Conservation (phyloP, 2,113 vertebrate species). For the Cranoglanis bouderius region DNA sequence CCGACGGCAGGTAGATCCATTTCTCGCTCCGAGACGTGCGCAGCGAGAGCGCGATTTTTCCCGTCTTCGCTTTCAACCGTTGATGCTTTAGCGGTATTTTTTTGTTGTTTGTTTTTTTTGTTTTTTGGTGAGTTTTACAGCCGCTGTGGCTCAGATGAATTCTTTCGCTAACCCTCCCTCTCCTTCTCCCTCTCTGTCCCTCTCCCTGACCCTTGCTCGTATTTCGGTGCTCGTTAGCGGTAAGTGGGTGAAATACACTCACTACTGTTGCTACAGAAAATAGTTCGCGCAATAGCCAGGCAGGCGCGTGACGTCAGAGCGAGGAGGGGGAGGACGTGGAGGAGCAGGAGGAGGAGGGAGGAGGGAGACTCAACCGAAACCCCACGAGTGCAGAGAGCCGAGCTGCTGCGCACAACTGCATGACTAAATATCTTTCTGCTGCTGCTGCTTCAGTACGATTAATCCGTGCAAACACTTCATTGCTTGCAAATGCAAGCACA, state of each 20-base stretch:
- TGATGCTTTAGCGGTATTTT: constrained; percentile 55
- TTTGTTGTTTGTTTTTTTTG: constrained; percentile 50
- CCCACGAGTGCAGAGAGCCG: constrained; percentile 23
- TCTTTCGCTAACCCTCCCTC: constrained; percentile 50
- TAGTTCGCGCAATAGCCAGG: constrained; percentile 80
- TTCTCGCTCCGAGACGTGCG: constrained; percentile 64
- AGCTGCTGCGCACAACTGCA: constrained; percentile 32
- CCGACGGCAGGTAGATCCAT: constrained; percentile 95
- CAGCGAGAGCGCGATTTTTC: constrained; percentile 55
- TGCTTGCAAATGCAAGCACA: neutral
- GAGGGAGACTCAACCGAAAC: constrained; percentile 49
- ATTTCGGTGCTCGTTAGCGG: constrained; percentile 61
- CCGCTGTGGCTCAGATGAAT: constrained; percentile 66
- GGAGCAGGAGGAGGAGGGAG: constrained; percentile 60
- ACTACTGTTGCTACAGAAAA: constrained; percentile 69
- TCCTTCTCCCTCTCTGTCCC: constrained; percentile 59
- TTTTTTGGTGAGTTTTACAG: constrained; percentile 67
- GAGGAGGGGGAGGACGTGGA: constrained; percentile 47
- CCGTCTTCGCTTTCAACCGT: constrained; percentile 43
- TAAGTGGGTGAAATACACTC: constrained; percentile 73
- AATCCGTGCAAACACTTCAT: neutral
- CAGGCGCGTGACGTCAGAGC: constrained; percentile 79
- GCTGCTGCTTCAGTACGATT: neutral
- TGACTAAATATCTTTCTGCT: constrained; percentile 21
- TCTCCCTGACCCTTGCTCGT: constrained; percentile 48